A percentile compares a stretch with the other conserved stretches of the same genome.
Evolutionary conservation across 2,113 vertebrate species (phyloP).

Genomic region (Cavia aperea): DNA sequence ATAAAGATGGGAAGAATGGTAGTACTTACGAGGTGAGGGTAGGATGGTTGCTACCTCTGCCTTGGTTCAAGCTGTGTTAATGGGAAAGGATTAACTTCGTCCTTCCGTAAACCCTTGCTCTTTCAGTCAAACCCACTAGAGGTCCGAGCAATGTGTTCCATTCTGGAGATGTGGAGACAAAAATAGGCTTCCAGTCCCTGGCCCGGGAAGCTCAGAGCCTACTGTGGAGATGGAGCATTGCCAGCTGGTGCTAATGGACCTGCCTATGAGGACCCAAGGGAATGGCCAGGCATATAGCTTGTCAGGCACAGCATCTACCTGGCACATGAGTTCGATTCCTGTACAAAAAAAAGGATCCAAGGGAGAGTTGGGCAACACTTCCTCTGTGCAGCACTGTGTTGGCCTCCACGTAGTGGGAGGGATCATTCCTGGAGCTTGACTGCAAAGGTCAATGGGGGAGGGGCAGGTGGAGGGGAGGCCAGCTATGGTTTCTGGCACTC

Average conservation of each 20-base stretch:
- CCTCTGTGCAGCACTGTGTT: background rate
- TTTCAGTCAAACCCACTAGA: background rate
- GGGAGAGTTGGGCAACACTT: accelerated
- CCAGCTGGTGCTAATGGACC: background rate
- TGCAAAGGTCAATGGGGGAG: background rate
- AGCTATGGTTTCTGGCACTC: background rate
- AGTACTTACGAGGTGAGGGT: accelerated
- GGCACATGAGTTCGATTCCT: no score
- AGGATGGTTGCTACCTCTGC: background rate
- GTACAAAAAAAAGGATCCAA: background rate
- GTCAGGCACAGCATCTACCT: no score
- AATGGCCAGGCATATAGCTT: no score
- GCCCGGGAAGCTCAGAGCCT: background rate
- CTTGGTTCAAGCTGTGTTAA: background rate
- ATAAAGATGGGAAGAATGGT: background rate
- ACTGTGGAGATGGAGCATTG: background rate
- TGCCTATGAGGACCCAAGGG: background rate
- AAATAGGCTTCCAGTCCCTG: no score
- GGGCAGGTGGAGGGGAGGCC: background rate
- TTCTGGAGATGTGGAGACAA: background rate
- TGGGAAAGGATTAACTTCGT: background rate
- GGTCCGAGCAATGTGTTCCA: background rate
- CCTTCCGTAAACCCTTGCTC: background rate
- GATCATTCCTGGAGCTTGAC: background rate
- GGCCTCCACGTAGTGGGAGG: background rate